phyloP scores from a whole-genome alignment of 2,888 invertebrate species.

The Shargacucullia verbasci region DNA sequence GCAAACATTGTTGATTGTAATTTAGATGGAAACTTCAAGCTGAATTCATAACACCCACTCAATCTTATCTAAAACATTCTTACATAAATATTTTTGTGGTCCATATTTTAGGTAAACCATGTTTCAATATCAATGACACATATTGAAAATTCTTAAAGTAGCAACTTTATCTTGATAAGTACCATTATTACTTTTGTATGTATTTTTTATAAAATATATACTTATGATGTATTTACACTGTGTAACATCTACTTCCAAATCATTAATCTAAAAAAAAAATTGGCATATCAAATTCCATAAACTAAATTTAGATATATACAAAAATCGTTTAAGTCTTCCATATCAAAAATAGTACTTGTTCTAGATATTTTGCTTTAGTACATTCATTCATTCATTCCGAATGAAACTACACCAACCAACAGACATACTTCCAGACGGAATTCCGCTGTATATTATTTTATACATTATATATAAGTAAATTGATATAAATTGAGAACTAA shows the following conservation, averaged over 20 bases:
- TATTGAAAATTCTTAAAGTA: conserved; percentile 81
- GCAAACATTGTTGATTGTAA: conserved; percentile 64
- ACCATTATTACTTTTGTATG: conserved; percentile 82
- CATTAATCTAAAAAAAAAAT: conserved; percentile 79
- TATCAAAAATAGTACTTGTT: conserved; percentile 86
- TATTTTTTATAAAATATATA: conserved; percentile 88
- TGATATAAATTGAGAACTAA: conserved; percentile 11
- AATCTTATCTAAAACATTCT: conserved; percentile 58
- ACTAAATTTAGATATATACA: conserved; percentile 80
- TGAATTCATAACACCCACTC: conserved; percentile 44
- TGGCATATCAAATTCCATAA: conserved; percentile 89
- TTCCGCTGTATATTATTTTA: conserved; percentile 17
- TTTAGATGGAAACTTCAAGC: conserved; percentile 48
- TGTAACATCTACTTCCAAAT: conserved; percentile 84
- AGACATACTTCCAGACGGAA: conserved; percentile 46
- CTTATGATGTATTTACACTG: conserved; percentile 83
- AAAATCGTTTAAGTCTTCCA: conserved; percentile 86
- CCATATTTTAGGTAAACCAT: conserved; percentile 76
- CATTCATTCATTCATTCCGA: conserved; percentile 30
- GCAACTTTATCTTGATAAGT: conserved; percentile 76
- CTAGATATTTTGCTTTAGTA: conserved; percentile 74
- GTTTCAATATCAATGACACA: conserved; percentile 86
- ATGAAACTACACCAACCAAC: conserved; percentile 51
- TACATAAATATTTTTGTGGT: conserved; percentile 73
- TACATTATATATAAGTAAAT: not conserved